Evolutionary conservation across 2,113 vertebrate genomes (phyloP), one percentile per base, ranked within the genome.

Genomic region (Myiozetetes cayanensis): DNA sequence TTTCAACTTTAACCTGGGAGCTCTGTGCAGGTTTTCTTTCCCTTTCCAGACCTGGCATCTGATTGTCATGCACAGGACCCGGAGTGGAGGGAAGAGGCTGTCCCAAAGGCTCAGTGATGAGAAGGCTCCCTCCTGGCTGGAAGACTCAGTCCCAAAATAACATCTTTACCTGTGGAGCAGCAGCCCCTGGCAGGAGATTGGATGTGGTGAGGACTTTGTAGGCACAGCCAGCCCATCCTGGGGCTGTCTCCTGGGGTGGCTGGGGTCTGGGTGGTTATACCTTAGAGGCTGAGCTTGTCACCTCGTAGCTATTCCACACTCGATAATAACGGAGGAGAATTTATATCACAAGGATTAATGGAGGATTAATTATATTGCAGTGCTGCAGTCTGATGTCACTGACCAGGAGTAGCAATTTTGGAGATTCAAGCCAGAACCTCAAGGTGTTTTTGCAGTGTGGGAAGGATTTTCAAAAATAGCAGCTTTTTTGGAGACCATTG

Each of bases 361-460:
- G 56, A 25, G 68, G 68, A 78, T 94, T 95, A 94, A 94, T 95
- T 89, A 92, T 30, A 92, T 74, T 85, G 41, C 76, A 78, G 80
- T n/a, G 65, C 86, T 8, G 63, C 89, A 92, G 71, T 55, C 80
- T 93, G 94, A 94, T 2, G 2, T 92, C 80, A 90, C 76, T 65
- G 76, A 61, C 73, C 67, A 12, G 33, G 55, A 93, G 86, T 4
- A 41, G 91, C 66, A 61, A 46, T 89, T 84, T 33, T 62, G 73
- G 73, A 90, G 73, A 59, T n/a, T 56, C 15, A 25, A 93, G 78
- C 85, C 90, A 96, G 89, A 97, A 96, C 89, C 94, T 92, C 93
- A 82, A 94, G 84, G 91, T 89, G 59, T 70, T 94, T 92, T 87
- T 90, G 59, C 70, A 89, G 19, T 61, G 62, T 3, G 24, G 83